Conservation (phyloP, 2,888 invertebrate genomes). For the Nomada ferruginata region DNA sequence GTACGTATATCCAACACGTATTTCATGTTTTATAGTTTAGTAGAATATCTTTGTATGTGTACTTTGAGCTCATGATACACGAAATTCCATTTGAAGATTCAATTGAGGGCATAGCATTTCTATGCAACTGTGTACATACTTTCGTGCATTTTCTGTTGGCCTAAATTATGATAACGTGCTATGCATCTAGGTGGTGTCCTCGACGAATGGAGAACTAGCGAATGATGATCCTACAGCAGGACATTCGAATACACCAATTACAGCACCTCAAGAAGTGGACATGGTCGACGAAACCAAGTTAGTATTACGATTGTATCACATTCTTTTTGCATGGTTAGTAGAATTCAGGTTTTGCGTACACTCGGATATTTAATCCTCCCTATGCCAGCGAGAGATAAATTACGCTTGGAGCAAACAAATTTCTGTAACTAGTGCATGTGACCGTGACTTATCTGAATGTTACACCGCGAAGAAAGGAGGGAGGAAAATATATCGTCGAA, state of each 20-base stretch:
- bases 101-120: conserved; percentile 9
- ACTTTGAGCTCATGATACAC: conserved; percentile 18
- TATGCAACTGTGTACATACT: neutral
- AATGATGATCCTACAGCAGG: conserved; percentile 98
- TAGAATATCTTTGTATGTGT: conserved; percentile 21
- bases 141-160: neutral
- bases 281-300: conserved; percentile 99
- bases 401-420: neutral
- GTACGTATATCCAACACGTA: conserved; percentile 11
- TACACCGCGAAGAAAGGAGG: neutral
- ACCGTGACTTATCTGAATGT: neutral
- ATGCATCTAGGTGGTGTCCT: conserved; percentile 94
- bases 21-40: conserved; percentile 28
- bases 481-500: neutral
- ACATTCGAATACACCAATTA: conserved; percentile 98
- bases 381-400: conserved; percentile 1
- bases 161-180: conserved; percentile 40
- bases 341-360: neutral
- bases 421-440: conserved; percentile 44
- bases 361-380: neutral
- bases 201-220: conserved; percentile 97
- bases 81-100: conserved; percentile 7
- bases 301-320: conserved; percentile 84
- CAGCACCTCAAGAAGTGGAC: conserved; percentile 96
- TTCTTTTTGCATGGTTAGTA: neutral